Conservation (phyloP, 2,113 vertebrate genomes). For the Lasiurus cinereus region DNA sequence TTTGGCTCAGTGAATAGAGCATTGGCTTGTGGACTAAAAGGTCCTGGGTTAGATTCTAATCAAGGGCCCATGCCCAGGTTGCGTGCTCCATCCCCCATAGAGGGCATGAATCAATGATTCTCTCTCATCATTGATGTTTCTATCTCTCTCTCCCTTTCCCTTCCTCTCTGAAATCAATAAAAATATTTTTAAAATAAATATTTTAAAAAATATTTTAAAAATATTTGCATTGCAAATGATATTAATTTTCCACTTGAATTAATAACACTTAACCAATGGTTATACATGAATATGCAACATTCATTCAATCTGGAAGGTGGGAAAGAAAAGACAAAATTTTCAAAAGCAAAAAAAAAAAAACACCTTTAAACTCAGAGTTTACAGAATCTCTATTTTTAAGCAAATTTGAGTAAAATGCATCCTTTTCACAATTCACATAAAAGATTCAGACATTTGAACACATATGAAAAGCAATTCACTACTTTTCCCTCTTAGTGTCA, state of each 20-base stretch:
- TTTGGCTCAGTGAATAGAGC: no score
- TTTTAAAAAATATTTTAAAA: no score
- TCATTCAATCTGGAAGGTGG: background rate
- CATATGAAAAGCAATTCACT: constrained; percentile 18
- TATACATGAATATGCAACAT: constrained; percentile 31
- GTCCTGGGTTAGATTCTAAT: no score
- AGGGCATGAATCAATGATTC: no score
- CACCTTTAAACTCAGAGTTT: constrained; percentile 11
- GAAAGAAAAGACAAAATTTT: constrained; percentile 23
- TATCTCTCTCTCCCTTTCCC: no score
- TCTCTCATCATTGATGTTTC: no score
- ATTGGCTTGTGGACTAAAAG: no score
- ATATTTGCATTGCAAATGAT: constrained; percentile 51
- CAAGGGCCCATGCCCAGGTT: no score
- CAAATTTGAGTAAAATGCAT: constrained; percentile 58
- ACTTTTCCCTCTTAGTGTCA: background rate
- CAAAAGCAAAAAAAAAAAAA: constrained; percentile 57
- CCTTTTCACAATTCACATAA: constrained; percentile 30
- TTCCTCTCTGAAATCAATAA: no score
- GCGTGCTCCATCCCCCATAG: no score
- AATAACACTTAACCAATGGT: background rate
- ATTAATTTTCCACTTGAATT: constrained; percentile 31
- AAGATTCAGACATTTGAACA: background rate
- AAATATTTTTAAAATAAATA: background rate
- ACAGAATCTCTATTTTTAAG: constrained; percentile 31